phyloP scores from a whole-genome alignment of 2,113 vertebrate genomes.

The Neodon shergylaensis region DNA sequence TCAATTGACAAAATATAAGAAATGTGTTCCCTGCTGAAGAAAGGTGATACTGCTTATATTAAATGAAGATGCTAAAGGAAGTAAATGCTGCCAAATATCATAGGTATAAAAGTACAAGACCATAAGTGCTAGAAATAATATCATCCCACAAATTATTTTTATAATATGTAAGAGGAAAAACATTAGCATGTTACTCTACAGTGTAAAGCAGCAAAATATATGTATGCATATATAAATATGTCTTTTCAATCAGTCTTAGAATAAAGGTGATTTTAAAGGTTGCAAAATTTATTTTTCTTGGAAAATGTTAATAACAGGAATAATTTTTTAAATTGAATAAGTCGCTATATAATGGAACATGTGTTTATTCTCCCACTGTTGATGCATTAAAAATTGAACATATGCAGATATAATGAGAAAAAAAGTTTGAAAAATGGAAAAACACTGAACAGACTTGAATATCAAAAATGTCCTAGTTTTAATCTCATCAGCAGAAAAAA shows the following conservation, averaged over 20 bases:
- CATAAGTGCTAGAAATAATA: conserved; percentile 39
- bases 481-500: neutral
- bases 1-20: conserved; percentile 29
- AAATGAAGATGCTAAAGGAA: conserved; percentile 46
- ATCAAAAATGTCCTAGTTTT: neutral
- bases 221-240: neutral
- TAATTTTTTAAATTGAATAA: conserved; percentile 16
- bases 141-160: neutral
- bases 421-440: neutral
- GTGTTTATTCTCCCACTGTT: neutral
- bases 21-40: neutral
- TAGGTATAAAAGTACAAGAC: neutral
- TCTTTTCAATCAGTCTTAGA: conserved; percentile 4
- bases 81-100: neutral
- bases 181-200: neutral
- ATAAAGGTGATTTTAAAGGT: conserved; percentile 56
- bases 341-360: neutral
- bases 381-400: neutral
- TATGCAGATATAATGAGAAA: neutral
- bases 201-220: neutral
- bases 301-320: neutral
- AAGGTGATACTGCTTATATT: neutral
- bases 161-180: neutral
- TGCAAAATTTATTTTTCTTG: conserved; percentile 38
- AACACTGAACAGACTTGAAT: neutral